These are phyloP conservation scores for Donacobius atricapilla DNA, from an alignment of 2,113 vertebrate genomes.

Conservation along the genomic window DNA sequence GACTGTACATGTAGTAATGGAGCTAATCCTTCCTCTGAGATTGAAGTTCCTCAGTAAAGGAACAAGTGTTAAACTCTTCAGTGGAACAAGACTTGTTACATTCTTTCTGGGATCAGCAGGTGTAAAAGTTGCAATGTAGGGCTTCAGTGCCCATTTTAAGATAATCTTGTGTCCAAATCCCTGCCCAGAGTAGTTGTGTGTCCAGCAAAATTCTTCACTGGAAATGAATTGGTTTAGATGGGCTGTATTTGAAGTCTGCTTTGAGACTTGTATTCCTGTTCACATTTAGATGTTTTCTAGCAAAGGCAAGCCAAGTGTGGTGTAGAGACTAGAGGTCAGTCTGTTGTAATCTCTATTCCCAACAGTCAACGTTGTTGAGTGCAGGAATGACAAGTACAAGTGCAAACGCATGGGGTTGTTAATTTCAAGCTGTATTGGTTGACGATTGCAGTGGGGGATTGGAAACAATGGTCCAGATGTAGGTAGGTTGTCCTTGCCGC, in stretches of 20 bases:
- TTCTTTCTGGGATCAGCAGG: neutral
- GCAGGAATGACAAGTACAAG: neutral
- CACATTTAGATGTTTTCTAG: neutral
- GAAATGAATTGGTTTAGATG: neutral
- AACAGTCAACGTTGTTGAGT: neutral
- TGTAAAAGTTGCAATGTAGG: neutral
- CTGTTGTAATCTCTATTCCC: neutral
- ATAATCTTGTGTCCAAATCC: neutral
- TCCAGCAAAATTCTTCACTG: neutral
- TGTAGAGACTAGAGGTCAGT: neutral
- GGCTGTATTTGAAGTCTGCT: neutral
- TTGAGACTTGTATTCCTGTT: accelerated
- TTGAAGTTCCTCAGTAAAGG: neutral
- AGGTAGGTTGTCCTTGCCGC: neutral
- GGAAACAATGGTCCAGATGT: neutral
- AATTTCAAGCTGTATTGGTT: neutral
- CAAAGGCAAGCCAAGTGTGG: neutral
- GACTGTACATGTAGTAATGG: neutral
- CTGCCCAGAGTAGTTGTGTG: neutral
- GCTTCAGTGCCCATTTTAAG: neutral
- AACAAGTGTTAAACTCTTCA: neutral
- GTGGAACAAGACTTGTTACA: neutral
- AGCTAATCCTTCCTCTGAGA: neutral
- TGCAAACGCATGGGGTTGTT: neutral
- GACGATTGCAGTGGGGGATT: neutral